Evolutionary conservation across 2,888 invertebrate species (phyloP).

Genomic region (Ligdia adustata): DNA sequence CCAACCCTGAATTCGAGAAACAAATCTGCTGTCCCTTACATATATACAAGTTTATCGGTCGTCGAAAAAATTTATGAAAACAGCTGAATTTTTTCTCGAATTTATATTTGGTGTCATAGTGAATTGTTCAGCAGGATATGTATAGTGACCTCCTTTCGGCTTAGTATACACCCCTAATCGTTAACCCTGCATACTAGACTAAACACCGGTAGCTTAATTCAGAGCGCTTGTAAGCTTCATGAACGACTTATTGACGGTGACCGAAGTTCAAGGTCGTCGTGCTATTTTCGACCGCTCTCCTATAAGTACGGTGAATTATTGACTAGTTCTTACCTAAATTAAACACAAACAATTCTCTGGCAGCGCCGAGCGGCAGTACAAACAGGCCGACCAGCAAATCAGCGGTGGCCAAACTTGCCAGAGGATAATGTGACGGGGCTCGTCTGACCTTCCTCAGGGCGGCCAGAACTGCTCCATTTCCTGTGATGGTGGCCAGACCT

Average conservation of each 20-base stretch:
- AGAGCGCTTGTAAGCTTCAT: not conserved
- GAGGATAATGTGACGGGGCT: slow-evolving; percentile 86
- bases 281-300: not conserved
- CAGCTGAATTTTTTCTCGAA: no score
- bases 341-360: slow-evolving; percentile 82
- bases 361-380: slow-evolving; percentile 83
- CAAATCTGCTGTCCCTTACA: no score
- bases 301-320: not conserved
- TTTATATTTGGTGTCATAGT: no score
- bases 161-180: no score
- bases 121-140: no score
- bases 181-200: no score
- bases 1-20: no score
- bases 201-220: not conserved
- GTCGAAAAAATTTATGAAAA: no score
- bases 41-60: no score
- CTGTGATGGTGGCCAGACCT: slow-evolving; percentile 52
- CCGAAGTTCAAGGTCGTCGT: no score
- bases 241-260: not conserved
- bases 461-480: slow-evolving; percentile 61
- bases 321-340: slow-evolving; percentile 58
- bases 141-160: no score
- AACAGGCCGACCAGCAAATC: slow-evolving; percentile 85
- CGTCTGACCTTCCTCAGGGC: slow-evolving; percentile 57
- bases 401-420: slow-evolving; percentile 87